Percentiles rank a stretch among this genome's conserved stretches.
phyloP scores from a whole-genome alignment of 2,888 invertebrate genomes.

The Hetaerina titia region DNA sequence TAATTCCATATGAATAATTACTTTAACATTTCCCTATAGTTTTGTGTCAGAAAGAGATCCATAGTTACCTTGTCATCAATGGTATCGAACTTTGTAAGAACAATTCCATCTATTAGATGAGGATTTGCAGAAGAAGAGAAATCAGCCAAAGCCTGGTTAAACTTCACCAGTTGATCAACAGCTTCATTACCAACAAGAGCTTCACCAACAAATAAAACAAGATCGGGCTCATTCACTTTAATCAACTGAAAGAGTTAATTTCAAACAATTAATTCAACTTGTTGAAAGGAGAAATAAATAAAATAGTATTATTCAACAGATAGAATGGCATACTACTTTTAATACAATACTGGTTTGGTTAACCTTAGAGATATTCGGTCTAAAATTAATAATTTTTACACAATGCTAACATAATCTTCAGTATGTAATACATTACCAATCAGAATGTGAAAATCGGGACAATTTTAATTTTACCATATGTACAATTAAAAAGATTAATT shows the following conservation, averaged over 20 bases:
- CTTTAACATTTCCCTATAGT: too few relatives aligned
- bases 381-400: neutral
- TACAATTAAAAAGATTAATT: too few relatives aligned
- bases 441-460: too few relatives aligned
- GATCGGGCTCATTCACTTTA: conserved; percentile 97
- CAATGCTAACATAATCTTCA: neutral
- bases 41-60: conserved; percentile 16
- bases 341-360: too few relatives aligned
- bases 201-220: conserved; percentile 99
- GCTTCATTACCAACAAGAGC: conserved; percentile 99
- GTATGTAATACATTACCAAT: too few relatives aligned
- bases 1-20: too few relatives aligned
- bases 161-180: conserved; percentile 99
- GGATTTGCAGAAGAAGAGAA: conserved; percentile 88
- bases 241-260: conserved; percentile 83
- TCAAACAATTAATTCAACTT: neutral
- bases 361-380: neutral
- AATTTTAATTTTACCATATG: too few relatives aligned
- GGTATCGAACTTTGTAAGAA: conserved; percentile 99
- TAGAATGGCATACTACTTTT: neutral
- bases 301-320: neutral
- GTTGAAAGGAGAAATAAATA: neutral
- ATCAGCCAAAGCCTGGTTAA: conserved; percentile 98
- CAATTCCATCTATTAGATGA: conserved; percentile 98
- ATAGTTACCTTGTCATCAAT: conserved; percentile 96